phyloP scores from a whole-genome alignment of 2,113 vertebrate genomes.

The Choloepus hoffmanni region DNA sequence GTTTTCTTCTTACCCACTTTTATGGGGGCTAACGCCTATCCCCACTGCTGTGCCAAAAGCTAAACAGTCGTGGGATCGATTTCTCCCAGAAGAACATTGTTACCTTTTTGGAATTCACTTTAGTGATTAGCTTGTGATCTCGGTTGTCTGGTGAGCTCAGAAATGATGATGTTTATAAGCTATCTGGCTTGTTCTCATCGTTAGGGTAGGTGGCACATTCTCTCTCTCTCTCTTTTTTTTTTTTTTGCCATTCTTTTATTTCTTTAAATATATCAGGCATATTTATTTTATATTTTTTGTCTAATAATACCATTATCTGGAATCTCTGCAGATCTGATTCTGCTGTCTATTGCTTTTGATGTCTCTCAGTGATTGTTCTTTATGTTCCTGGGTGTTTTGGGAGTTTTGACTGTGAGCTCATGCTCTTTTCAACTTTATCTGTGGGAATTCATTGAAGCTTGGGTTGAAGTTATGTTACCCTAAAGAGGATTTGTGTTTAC shows the following conservation, averaged over 20 bases:
- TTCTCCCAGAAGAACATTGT: not conserved
- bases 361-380: constrained; percentile 14
- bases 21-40: not conserved
- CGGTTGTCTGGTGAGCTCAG: not conserved
- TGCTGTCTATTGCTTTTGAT: constrained; percentile 15
- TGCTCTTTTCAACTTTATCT: constrained; percentile 54
- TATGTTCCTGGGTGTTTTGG: constrained; percentile 4
- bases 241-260: constrained; percentile 15
- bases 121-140: not conserved
- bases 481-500: constrained; percentile 31
- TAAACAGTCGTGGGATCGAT: not conserved
- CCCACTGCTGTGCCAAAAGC: not conserved
- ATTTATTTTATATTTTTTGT: constrained; percentile 21
- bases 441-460: constrained; percentile 52
- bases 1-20: not conserved
- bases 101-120: constrained; percentile 33
- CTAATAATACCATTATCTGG: constrained; percentile 29
- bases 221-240: not conserved
- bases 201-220: not conserved
- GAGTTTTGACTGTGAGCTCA: constrained; percentile 29
- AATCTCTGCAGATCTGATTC: not conserved
- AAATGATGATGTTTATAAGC: not conserved
- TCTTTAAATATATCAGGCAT: not conserved
- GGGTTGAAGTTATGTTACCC: constrained; percentile 36
- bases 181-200: not conserved